A percentile compares a stretch with the other conserved stretches of the same genome.
These are phyloP conservation scores for Microtus montanus DNA, from an alignment of 2,113 vertebrate genomes.

Conservation along the genomic window DNA sequence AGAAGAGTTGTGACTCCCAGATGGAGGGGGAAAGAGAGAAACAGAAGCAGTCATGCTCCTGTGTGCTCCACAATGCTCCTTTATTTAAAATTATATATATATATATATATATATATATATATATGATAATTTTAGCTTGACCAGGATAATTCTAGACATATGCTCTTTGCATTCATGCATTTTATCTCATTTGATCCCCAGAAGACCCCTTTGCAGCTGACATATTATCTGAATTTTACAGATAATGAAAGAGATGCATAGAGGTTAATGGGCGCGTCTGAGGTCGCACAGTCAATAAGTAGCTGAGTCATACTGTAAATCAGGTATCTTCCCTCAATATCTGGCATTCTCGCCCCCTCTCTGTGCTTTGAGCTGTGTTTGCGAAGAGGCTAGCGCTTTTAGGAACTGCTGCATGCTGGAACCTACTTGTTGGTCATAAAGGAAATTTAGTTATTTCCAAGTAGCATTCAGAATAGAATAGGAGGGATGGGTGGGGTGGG, in stretches of 20 bases:
- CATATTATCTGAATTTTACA: constrained; percentile 62
- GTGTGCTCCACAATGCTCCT: accelerated
- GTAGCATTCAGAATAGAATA: not conserved
- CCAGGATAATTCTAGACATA: constrained; percentile 41
- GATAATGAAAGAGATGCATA: constrained; percentile 52
- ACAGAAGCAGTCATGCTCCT: not conserved
- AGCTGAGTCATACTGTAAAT: not conserved
- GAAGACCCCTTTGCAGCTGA: constrained; percentile 44
- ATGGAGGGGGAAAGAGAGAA: not conserved
- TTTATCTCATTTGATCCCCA: constrained; percentile 61
- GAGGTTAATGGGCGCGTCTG: constrained; percentile 54
- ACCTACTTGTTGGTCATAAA: not conserved
- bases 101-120: no score
- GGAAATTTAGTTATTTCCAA: not conserved
- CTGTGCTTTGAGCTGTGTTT: not conserved
- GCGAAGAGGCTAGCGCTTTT: constrained; percentile 11
- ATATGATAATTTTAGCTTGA: not conserved
- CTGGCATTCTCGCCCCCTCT: not conserved
- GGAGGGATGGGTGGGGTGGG: not conserved
- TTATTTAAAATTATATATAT: not conserved
- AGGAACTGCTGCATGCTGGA: not conserved
- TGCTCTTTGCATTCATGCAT: constrained; percentile 29
- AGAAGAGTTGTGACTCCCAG: not conserved
- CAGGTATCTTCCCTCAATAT: constrained; percentile 18
- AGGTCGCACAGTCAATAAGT: not conserved